These are phyloP conservation scores for Temnopleurus reevesii DNA, from an alignment of 53 echinoderm and acorn worm species.

Conservation along the genomic window DNA sequence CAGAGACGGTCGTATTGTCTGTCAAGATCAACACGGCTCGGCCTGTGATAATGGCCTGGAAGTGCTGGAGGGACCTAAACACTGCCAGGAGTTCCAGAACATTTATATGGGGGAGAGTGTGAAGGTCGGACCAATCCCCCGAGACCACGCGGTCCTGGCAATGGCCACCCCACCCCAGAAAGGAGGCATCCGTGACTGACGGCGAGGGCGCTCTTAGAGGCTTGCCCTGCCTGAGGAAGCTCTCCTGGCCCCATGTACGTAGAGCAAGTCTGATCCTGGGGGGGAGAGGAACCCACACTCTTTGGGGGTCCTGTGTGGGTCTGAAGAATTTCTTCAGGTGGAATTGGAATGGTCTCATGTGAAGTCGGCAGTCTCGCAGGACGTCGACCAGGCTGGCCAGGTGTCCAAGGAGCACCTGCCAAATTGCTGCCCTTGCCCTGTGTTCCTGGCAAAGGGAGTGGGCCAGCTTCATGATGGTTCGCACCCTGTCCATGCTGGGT, in stretches of 20 bases:
- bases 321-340: background rate
- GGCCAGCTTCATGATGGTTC: background rate
- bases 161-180: slow-evolving; percentile 38
- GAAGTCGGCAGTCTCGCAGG: background rate
- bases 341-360: slow-evolving; percentile 51
- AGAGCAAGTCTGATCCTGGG: background rate
- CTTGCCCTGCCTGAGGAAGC: background rate
- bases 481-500: background rate
- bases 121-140: slow-evolving; percentile 1
- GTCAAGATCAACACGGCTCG: too few relatives aligned
- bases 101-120: slow-evolving; percentile 46
- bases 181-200: slow-evolving; percentile 54
- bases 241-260: background rate
- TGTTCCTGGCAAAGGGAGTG: background rate
- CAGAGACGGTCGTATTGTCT: too few relatives aligned
- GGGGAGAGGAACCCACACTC: background rate
- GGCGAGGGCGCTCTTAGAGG: background rate
- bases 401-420: background rate
- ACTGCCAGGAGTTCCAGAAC: slow-evolving; percentile 52
- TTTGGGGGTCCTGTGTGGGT: background rate
- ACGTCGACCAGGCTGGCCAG: slow-evolving; percentile 54
- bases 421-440: background rate
- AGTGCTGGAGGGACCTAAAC: too few relatives aligned
- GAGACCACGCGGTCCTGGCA: background rate
- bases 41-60: too few relatives aligned